Percentiles rank a stretch among this genome's conserved stretches.
phyloP scores from a whole-genome alignment of 2,113 vertebrate genomes.

The Brienomyrus longianalis region DNA sequence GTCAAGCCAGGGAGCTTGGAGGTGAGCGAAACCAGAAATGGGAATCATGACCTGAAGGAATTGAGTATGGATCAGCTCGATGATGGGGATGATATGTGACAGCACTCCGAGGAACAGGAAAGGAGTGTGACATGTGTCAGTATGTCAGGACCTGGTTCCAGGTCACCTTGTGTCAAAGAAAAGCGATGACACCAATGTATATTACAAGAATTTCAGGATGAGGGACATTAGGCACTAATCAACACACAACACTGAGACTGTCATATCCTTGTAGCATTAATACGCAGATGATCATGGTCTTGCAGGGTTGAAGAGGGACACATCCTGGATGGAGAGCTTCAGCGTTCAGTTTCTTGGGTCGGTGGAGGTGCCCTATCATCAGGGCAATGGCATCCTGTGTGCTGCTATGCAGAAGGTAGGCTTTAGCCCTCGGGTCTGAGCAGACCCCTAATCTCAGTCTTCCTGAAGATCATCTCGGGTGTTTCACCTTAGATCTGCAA shows the following conservation, averaged over 20 bases:
- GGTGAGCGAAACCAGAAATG: slow-evolving; percentile 51
- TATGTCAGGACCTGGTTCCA: not conserved
- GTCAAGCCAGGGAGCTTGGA: slow-evolving; percentile 70
- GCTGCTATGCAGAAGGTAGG: slow-evolving; percentile 94
- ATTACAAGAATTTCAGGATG: not conserved
- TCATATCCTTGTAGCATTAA: not conserved
- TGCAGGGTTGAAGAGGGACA: slow-evolving; percentile 77
- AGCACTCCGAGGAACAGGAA: not conserved
- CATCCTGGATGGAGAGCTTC: slow-evolving; percentile 85
- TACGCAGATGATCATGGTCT: not conserved
- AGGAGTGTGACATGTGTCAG: not conserved
- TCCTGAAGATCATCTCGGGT: not conserved
- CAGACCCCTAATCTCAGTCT: not conserved
- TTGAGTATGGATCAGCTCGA: not conserved
- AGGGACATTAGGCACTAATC: not conserved
- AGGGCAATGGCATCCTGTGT: slow-evolving; percentile 89
- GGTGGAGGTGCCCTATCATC: slow-evolving; percentile 90
- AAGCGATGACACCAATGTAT: not conserved
- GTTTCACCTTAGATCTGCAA: not conserved
- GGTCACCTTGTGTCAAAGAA: not conserved
- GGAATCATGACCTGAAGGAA: not conserved
- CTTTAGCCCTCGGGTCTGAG: not conserved
- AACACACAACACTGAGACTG: not conserved
- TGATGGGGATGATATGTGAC: not conserved
- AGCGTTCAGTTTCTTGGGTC: slow-evolving; percentile 91